A percentile compares a stretch with the other conserved stretches of the same genome.
Conservation (phyloP, 2,113 vertebrate genomes). For the Hymenochirus boettgeri region DNA sequence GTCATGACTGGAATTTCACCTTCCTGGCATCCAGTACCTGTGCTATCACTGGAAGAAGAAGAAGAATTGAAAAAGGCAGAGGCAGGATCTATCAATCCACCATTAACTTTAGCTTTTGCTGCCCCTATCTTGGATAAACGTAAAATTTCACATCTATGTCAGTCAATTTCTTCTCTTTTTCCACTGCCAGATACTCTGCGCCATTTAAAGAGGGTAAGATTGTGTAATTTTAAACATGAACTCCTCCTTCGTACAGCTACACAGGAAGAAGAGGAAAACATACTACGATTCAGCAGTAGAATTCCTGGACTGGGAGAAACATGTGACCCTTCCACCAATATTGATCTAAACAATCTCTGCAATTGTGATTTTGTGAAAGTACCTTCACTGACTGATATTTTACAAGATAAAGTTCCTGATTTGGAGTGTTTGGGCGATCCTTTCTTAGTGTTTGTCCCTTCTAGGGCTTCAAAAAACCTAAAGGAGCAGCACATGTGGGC, state of each 20-base stretch:
- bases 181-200: constrained; percentile 60
- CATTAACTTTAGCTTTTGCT: constrained; percentile 50
- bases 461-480: constrained; percentile 66
- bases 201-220: constrained; percentile 78
- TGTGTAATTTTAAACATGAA: constrained; percentile 62
- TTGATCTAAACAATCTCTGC: neutral
- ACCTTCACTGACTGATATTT: constrained; percentile 49
- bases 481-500: constrained; percentile 74
- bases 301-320: too few relatives aligned
- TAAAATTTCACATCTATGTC: constrained; percentile 70
- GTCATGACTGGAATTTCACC: fast-evolving
- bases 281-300: neutral
- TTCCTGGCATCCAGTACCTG: constrained; percentile 65
- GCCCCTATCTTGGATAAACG: constrained; percentile 72
- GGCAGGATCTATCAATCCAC: constrained; percentile 35
- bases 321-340: neutral
- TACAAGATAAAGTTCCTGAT: constrained; percentile 48
- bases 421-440: constrained; percentile 63
- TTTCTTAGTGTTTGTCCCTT: constrained; percentile 69
- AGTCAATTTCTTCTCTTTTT: constrained; percentile 57
- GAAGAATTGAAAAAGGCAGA: constrained; percentile 58
- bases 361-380: neutral
- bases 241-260: constrained; percentile 66
- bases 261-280: neutral
- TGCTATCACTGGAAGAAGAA: constrained; percentile 73